These are phyloP conservation scores for Spodoptera littoralis DNA, from an alignment of 2,888 invertebrate species.

Conservation along the genomic window DNA sequence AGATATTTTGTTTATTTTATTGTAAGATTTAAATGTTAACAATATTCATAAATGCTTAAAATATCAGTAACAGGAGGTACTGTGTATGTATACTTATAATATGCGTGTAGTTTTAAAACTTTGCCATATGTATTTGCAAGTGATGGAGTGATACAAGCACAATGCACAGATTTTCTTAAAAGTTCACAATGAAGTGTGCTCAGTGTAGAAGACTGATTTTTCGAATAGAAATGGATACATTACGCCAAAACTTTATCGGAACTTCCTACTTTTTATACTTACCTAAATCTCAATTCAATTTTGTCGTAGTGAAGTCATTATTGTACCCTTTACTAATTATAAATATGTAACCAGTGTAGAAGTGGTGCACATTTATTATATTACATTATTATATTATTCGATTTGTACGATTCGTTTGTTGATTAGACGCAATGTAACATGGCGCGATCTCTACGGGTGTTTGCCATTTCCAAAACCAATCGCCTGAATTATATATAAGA, in stretches of 20 bases:
- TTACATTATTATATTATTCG: constrained; percentile 41
- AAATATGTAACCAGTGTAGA: constrained; percentile 62
- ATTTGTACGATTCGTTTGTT: constrained; percentile 50
- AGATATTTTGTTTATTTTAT: constrained; percentile 53
- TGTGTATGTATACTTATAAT: constrained; percentile 25
- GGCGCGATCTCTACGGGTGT: constrained; percentile 25
- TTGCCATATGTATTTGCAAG: constrained; percentile 51
- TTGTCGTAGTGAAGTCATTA: constrained; percentile 49
- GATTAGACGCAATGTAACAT: constrained; percentile 49
- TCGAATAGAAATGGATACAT: constrained; percentile 63
- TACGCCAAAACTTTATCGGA: constrained; percentile 69
- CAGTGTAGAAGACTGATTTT: constrained; percentile 87
- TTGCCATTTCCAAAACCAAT: constrained; percentile 27
- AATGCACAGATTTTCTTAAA: constrained; percentile 61
- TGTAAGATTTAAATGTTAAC: constrained; percentile 58
- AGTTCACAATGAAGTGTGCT: constrained; percentile 72
- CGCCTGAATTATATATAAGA: constrained; percentile 11
- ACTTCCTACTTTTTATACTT: constrained; percentile 63
- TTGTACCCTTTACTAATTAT: constrained; percentile 57
- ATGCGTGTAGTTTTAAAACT: constrained; percentile 29
- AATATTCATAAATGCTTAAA: constrained; percentile 47
- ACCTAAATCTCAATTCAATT: constrained; percentile 53
- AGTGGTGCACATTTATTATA: constrained; percentile 68
- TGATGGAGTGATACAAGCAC: constrained; percentile 54
- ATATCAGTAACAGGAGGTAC: constrained; percentile 35